A percentile compares a stretch with the other conserved stretches of the same genome.
These are phyloP conservation scores for Ceratosolen solmsi DNA, from an alignment of 1,140 invertebrate genomes.

Conservation along the genomic window DNA sequence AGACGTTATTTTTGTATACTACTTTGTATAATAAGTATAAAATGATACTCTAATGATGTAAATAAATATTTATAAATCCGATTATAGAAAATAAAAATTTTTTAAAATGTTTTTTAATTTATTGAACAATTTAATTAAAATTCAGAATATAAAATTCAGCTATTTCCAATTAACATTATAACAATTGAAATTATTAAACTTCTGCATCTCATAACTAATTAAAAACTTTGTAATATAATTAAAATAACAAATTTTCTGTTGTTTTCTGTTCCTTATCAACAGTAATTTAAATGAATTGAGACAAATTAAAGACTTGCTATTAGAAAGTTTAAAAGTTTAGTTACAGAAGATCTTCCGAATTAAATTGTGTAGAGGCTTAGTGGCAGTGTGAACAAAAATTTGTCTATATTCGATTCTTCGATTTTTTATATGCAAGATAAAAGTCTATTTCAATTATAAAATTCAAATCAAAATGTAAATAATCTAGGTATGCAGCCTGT, in stretches of 20 bases:
- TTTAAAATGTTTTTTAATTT: too few species aligned
- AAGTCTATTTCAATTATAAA: conserved; percentile 42
- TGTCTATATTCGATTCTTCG: conserved; percentile 29
- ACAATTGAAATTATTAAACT: neutral
- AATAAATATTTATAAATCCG: too few species aligned
- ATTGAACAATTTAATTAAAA: too few species aligned
- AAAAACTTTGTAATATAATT: too few species aligned
- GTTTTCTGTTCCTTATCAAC: neutral
- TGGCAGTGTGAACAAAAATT: conserved; percentile 10
- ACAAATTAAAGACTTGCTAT: conserved; percentile 54
- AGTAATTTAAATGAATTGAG: neutral
- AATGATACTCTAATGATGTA: too few species aligned
- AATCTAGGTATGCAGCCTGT: conserved; percentile 9
- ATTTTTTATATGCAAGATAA: conserved; percentile 29
- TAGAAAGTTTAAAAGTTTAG: conserved; percentile 40
- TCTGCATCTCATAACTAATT: too few species aligned
- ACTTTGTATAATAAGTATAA: too few species aligned
- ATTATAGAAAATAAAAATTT: too few species aligned
- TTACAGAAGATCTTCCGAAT: conserved; percentile 46
- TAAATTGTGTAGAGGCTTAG: neutral
- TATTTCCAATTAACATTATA: neutral
- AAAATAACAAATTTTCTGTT: too few species aligned
- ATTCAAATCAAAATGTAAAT: conserved; percentile 49
- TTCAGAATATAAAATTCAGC: neutral
- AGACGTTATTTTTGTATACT: too few species aligned